Conservation (phyloP, 2,888 invertebrate genomes). For the Agapostemon virescens region DNA sequence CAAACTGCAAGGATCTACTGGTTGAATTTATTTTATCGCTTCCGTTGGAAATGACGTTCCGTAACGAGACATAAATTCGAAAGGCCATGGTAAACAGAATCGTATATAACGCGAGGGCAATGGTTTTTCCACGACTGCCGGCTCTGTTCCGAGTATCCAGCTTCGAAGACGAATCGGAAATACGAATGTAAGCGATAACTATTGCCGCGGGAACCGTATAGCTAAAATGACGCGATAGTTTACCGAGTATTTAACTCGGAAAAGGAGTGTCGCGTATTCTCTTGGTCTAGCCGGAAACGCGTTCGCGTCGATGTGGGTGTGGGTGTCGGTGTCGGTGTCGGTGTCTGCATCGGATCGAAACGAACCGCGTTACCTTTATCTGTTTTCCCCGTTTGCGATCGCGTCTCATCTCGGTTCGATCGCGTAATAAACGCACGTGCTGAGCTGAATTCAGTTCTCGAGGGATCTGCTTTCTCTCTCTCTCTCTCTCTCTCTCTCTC, state of each 20-base stretch:
- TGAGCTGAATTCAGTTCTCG: slow-evolving; percentile 67
- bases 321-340: not conserved
- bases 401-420: slow-evolving; percentile 39
- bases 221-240: not conserved
- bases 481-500: slow-evolving; percentile 11
- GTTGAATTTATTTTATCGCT: slow-evolving; percentile 76
- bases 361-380: slow-evolving; percentile 30
- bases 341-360: slow-evolving; percentile 37
- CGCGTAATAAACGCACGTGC: slow-evolving; percentile 49
- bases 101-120: slow-evolving; percentile 73
- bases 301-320: not conserved
- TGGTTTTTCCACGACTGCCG: slow-evolving; percentile 65
- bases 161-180: slow-evolving; percentile 62
- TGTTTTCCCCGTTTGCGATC: slow-evolving; percentile 12
- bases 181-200: slow-evolving; percentile 14
- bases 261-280: not conserved
- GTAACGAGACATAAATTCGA: slow-evolving; percentile 78
- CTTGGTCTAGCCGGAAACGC: not conserved
- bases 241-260: not conserved
- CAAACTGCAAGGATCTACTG: slow-evolving; percentile 73
- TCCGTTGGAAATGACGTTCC: slow-evolving; percentile 75
- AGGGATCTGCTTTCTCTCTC: slow-evolving; percentile 47
- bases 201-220: not conserved
- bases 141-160: slow-evolving; percentile 66
- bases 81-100: slow-evolving; percentile 75